Percentiles rank a stretch among this genome's conserved stretches.
phyloP scores from a whole-genome alignment of 1,140 invertebrate genomes.

The Pollicipes pollicipes region DNA sequence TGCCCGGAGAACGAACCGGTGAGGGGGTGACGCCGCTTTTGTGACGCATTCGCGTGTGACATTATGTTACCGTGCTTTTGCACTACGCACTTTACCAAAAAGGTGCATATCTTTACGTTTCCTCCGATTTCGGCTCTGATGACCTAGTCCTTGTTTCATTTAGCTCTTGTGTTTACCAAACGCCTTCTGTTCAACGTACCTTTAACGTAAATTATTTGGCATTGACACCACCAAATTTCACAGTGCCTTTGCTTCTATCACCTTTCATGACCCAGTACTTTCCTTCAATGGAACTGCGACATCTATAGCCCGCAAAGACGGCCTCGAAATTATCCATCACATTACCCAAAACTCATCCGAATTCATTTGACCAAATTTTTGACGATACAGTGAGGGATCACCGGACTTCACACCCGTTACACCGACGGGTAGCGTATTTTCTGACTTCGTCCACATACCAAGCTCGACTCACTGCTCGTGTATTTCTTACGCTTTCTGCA shows the following conservation, averaged over 20 bases:
- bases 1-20: background rate
- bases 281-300: background rate
- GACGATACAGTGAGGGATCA: background rate
- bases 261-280: background rate
- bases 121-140: background rate
- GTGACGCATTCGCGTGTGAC: background rate
- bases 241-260: background rate
- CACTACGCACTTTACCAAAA: background rate
- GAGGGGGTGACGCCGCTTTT: background rate
- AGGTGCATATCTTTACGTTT: background rate
- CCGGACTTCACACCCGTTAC: background rate
- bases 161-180: background rate
- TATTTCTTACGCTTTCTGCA: background rate
- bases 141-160: background rate
- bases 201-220: background rate
- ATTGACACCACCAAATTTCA: background rate
- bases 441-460: background rate
- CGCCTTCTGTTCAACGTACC: background rate
- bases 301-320: background rate
- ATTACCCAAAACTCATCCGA: background rate
- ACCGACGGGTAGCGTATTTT: background rate
- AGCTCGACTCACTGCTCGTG: background rate
- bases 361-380: background rate
- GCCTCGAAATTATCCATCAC: background rate
- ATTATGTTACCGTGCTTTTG: background rate